Conservation (phyloP, 2,113 vertebrate genomes). For the Otus sunia region DNA sequence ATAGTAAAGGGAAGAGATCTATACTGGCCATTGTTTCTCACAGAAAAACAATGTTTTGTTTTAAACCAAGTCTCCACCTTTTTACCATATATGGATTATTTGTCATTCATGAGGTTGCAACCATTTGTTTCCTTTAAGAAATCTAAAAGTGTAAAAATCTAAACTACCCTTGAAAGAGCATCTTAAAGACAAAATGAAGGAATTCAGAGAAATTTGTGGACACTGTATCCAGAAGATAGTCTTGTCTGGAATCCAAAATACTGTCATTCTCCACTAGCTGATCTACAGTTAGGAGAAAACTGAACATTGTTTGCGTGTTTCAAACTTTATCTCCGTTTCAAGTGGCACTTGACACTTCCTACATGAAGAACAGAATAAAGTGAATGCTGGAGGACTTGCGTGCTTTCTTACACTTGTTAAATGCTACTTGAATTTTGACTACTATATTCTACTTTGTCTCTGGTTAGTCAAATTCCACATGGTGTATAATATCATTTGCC, state of each 20-base stretch:
- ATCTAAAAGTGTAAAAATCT: background rate
- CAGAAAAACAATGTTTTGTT: background rate
- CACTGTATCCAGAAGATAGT: background rate
- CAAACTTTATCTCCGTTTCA: background rate
- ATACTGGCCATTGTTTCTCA: background rate
- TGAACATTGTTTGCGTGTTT: background rate
- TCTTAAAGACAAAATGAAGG: background rate
- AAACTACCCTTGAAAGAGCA: background rate
- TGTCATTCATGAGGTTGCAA: background rate
- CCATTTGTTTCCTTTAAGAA: background rate
- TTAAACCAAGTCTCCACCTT: background rate
- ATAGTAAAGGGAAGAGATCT: background rate
- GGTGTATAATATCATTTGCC: background rate
- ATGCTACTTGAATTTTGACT: background rate
- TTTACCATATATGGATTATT: background rate
- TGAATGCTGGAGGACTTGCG: background rate
- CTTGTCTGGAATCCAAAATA: background rate
- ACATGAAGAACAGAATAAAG: background rate
- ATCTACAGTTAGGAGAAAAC: background rate
- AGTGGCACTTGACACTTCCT: slow-evolving; percentile 11
- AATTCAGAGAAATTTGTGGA: background rate
- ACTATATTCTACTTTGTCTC: background rate
- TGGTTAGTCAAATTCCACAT: background rate
- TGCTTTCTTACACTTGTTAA: background rate
- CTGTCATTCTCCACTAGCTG: background rate